Percentiles rank a stretch among this genome's conserved stretches.
phyloP scores from a whole-genome alignment of 2,888 invertebrate genomes.

The Panopea generosa region DNA sequence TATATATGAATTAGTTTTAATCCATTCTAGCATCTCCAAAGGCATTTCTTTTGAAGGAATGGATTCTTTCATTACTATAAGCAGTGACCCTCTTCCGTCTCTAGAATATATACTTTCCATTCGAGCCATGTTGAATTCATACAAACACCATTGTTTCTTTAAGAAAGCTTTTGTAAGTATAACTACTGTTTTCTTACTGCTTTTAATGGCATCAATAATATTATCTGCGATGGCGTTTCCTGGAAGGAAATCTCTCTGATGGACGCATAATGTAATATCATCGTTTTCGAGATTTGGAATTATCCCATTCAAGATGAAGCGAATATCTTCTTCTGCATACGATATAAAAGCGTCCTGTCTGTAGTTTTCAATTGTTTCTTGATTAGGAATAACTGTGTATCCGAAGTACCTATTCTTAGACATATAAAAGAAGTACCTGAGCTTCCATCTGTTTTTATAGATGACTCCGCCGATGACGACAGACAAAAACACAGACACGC shows the following conservation, averaged over 20 bases:
- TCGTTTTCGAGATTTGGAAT: conserved; percentile 28
- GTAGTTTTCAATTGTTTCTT: conserved; percentile 22
- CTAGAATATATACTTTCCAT: conserved; percentile 60
- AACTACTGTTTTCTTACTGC: conserved; percentile 65
- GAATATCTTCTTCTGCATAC: conserved; percentile 44
- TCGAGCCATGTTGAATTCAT: conserved; percentile 68
- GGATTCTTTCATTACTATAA: conserved; percentile 18
- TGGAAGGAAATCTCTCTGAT: conserved; percentile 65
- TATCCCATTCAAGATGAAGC: conserved; percentile 25
- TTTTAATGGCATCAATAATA: conserved; percentile 60
- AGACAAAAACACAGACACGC: conserved; percentile 13
- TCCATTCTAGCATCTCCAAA: conserved; percentile 31
- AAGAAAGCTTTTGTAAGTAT: conserved; percentile 58
- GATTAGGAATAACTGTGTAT: conserved; percentile 6
- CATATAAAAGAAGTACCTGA: conserved; percentile 55
- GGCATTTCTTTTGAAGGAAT: conserved; percentile 20
- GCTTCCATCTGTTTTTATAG: conserved; percentile 55
- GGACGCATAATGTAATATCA: conserved; percentile 60
- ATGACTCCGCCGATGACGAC: conserved; percentile 34
- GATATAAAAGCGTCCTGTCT: conserved; percentile 63
- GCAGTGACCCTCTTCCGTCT: neutral
- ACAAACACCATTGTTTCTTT: conserved; percentile 64
- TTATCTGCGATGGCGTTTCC: conserved; percentile 63
- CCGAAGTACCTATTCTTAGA: conserved; percentile 32
- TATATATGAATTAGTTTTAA: conserved; percentile 22